Percentiles rank a stretch among this genome's conserved stretches.
These are phyloP conservation scores for Tipula lateralis DNA, from an alignment of 2,888 invertebrate species.

Conservation along the genomic window DNA sequence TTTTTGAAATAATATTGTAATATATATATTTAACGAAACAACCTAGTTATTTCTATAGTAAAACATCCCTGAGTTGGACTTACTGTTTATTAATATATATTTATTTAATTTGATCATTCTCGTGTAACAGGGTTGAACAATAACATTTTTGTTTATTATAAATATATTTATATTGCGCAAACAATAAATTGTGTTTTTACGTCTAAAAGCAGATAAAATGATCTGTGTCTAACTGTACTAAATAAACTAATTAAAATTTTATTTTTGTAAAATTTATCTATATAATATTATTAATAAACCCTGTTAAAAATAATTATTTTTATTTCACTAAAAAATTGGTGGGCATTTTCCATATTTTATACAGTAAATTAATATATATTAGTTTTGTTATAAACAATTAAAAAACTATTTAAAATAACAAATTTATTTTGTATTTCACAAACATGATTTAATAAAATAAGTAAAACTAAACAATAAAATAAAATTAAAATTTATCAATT, in stretches of 20 bases:
- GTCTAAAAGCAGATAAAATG: background rate
- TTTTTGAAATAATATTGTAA: background rate
- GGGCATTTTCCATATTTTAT: conserved; percentile 15
- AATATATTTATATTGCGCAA: background rate
- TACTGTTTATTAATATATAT: background rate
- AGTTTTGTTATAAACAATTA: background rate
- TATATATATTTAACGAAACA: background rate
- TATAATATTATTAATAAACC: background rate
- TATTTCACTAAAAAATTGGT: background rate
- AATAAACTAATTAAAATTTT: background rate
- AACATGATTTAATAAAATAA: background rate
- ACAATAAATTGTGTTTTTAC: background rate
- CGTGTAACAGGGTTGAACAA: background rate
- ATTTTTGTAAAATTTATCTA: background rate
- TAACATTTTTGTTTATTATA: background rate
- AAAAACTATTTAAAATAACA: background rate
- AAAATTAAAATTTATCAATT: background rate
- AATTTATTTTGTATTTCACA: background rate
- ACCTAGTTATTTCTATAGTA: background rate
- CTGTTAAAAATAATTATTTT: background rate
- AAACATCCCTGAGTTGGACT: background rate
- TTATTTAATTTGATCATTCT: background rate
- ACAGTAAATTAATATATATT: background rate
- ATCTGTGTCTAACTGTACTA: background rate
- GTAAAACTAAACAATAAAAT: background rate